Evolutionary conservation across 2,113 vertebrate genomes (phyloP).

Genomic region (Glareola pratincola): DNA sequence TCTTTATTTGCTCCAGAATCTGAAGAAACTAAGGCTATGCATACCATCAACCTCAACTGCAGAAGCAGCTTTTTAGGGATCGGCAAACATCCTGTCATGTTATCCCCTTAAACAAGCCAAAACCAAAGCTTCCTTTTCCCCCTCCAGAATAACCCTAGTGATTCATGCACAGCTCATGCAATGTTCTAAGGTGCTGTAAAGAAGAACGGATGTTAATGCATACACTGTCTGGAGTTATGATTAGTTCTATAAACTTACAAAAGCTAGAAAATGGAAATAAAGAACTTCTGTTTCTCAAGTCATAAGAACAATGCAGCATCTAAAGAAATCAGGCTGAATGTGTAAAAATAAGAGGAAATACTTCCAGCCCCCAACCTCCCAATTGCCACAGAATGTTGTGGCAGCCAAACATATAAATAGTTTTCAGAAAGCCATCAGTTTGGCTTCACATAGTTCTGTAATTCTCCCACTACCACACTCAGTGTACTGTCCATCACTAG

Average conservation of each 20-base stretch:
- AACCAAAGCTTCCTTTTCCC: not conserved
- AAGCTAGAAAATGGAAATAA: not conserved
- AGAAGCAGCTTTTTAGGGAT: not conserved
- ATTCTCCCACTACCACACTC: not conserved
- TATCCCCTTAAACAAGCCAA: not conserved
- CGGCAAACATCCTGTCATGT: not conserved
- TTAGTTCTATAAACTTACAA: not conserved
- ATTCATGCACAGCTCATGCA: not conserved
- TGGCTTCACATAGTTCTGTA: not conserved
- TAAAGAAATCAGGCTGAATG: not conserved
- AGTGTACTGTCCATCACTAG: not conserved
- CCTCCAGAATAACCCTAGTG: not conserved
- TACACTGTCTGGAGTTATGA: not conserved
- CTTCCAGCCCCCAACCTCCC: not conserved
- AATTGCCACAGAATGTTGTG: not conserved
- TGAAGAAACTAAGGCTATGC: not conserved
- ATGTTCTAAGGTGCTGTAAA: not conserved
- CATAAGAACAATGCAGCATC: not conserved
- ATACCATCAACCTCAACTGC: not conserved
- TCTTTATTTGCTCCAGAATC: not conserved
- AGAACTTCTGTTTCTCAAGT: not conserved
- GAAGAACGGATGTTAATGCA: not conserved
- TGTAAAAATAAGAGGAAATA: not conserved
- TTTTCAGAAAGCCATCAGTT: not conserved
- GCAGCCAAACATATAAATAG: not conserved